These are phyloP conservation scores for Pteromalus puparum DNA, from an alignment of 1,140 invertebrate genomes.

Conservation along the genomic window DNA sequence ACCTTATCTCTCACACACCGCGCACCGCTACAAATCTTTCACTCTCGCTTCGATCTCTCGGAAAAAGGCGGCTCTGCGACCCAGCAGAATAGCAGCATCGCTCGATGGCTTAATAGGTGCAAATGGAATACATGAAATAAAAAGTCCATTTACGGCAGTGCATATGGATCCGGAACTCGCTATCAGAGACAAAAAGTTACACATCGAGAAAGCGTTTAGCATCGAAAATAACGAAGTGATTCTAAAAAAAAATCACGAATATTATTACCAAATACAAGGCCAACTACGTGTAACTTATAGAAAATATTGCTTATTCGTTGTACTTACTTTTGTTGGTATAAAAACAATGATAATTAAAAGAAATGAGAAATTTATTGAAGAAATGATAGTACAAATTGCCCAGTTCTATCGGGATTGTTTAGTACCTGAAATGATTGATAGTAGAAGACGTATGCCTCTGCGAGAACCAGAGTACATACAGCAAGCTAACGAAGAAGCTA, in stretches of 20 bases:
- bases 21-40: too few relatives aligned
- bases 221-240: conserved; percentile 44
- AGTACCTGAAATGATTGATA: neutral
- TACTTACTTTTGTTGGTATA: too few relatives aligned
- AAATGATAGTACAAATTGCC: neutral
- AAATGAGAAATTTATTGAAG: neutral
- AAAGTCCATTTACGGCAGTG: neutral
- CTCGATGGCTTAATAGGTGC: too few relatives aligned
- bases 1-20: too few relatives aligned
- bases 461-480: neutral
- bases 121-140: conserved; percentile 6
- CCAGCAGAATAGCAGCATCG: too few relatives aligned
- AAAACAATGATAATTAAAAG: neutral
- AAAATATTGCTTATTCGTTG: too few relatives aligned
- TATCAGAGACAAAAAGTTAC: conserved; percentile 26
- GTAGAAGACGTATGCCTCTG: neutral
- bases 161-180: conserved; percentile 39
- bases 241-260: conserved; percentile 64
- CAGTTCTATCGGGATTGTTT: neutral
- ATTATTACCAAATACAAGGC: conserved; percentile 13
- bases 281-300: too few relatives aligned
- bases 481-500: neutral
- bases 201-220: conserved; percentile 49
- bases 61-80: too few relatives aligned
- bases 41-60: too few relatives aligned